Evolutionary conservation across 92 coral and sea anemone species (phyloP), one percentile per base, ranked within the genome.

Genomic region (Metridium senile): DNA sequence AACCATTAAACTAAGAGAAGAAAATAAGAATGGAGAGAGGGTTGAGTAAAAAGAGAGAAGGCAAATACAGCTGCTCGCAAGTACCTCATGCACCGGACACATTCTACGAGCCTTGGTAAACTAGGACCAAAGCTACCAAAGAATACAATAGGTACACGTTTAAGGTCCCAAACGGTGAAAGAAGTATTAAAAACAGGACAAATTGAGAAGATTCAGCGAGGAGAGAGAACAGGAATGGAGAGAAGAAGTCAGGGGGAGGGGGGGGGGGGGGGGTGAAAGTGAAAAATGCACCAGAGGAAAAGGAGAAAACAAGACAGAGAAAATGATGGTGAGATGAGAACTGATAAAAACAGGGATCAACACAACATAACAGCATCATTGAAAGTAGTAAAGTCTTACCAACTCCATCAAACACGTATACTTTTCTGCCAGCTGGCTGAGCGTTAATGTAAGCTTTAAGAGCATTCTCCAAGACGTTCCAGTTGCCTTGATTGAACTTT

Each of bases 401-500:
- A 33, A 29, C 26, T 51, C 74, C 74, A 16, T 56, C 45, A 13
- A 70, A 43, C 31, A 51, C 61, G 31, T 43, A 70, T 1, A 70
- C 33, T 17, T 45, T 20, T 25, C 80, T 58, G 35, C 66, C 9
- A 29, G 16, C 51, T n/a, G n/a, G n/a, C n/a, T 27, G 27, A 35
- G 25, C 31, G 17, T 2, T 13, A 6, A 70, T 54, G 45, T 45
- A 61, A 16, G 1, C 27, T 59, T 70, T 58, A 10, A 74, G 49
- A 17, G 69, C 80, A 10, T 28, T 46, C 27, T 74, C 80, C 13
- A 74, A 17, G 13, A 13, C 54, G 0, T 26, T 26, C 80, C 80
- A 74, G 67, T 74, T 74, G 33, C 18, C 49, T 25, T 33, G 25
- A 53, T 74, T 74, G 33, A 74, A 61, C 20, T 17, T 26, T 33